Evolutionary conservation across 2,888 invertebrate species (phyloP), one percentile per base, ranked within the genome.

Genomic region (Zaprionus obscuricornis): DNA sequence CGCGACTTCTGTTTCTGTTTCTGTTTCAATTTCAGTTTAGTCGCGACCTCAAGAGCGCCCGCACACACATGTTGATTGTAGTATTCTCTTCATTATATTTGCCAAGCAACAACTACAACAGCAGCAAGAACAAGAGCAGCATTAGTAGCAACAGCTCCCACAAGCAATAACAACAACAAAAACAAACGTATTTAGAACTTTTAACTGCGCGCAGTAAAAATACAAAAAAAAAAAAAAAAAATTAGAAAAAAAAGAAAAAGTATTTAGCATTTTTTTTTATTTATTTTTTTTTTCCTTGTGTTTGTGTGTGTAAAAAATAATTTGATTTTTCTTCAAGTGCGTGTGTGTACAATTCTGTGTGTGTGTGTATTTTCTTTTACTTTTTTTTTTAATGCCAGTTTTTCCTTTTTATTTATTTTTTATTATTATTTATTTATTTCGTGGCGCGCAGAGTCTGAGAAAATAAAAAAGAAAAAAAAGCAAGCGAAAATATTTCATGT

Each of bases 61-160:
- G 74, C 85, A 87, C 86, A 82, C 76, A 86, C 88, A 84, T 85
- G 84, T 79, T 78, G 74, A 47, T 47, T 33, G 29, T n/a, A n/a
- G n/a, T 27, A 22, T 33, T 52, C 24, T 39, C 20, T 45, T n/a
- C 10, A 6, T 7, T 46, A 5, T 42, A 24, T 47, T 45, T 31
- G 11, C 27, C 5, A 33, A 13, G 31, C 49, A 52, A 33, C 14
- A 56, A 60, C 31, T 36, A 42, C 49, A 47, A 17, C 29, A 39
- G 37, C 3, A 54, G 36, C 7, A 31, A 26, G 4, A 49, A 27
- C 11, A 31, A 42, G 10, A 40, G 6, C 16, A 43, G n/a, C 34
- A 42, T 3, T n/a, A 29, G 3, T 6, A n/a, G 6, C 6, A 29
- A 29, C 29, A 22, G 4, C 7, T 22, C 4, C 14, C 6, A 6